Evolutionary conservation across 2,797 vertebrate species (phyloP).

Genomic region (Brotula barbata): DNA sequence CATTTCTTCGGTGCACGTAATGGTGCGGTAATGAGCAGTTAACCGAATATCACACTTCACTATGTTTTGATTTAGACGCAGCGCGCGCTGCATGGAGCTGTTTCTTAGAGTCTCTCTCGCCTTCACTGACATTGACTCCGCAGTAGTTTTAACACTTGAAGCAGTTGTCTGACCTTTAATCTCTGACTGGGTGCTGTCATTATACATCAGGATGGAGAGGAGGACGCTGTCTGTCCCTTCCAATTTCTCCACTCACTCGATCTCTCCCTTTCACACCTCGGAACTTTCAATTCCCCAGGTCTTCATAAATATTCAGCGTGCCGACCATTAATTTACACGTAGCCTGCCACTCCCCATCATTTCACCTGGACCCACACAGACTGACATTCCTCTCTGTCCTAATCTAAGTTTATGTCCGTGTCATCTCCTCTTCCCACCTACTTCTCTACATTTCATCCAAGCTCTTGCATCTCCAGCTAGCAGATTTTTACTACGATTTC

Average conservation of each 20-base stretch:
- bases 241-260: slow-evolving; percentile 64
- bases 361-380: slow-evolving; percentile 64
- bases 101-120: slow-evolving; percentile 8
- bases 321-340: slow-evolving; percentile 54
- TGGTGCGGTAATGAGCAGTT: not conserved
- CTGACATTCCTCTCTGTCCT: slow-evolving; percentile 64
- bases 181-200: slow-evolving; percentile 67
- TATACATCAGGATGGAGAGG: slow-evolving; percentile 61
- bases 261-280: slow-evolving; percentile 49
- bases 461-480: too few species aligned
- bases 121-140: slow-evolving; percentile 46
- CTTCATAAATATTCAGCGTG: slow-evolving; percentile 79
- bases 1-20: too few species aligned
- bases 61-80: not conserved
- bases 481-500: too few species aligned
- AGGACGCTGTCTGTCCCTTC: slow-evolving; percentile 70
- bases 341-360: slow-evolving; percentile 59
- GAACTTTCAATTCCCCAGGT: slow-evolving; percentile 51
- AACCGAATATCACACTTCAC: not conserved
- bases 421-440: slow-evolving; percentile 23
- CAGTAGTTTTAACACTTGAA: slow-evolving; percentile 59
- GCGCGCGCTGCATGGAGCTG: too few species aligned
- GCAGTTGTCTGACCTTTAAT: slow-evolving; percentile 63
- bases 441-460: slow-evolving; percentile 34
- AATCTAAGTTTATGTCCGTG: slow-evolving; percentile 54